Percentiles rank a stretch among this genome's conserved stretches.
These are phyloP conservation scores for Amphilophus citrinellus DNA, from an alignment of 2,113 vertebrate species.

Conservation along the genomic window DNA sequence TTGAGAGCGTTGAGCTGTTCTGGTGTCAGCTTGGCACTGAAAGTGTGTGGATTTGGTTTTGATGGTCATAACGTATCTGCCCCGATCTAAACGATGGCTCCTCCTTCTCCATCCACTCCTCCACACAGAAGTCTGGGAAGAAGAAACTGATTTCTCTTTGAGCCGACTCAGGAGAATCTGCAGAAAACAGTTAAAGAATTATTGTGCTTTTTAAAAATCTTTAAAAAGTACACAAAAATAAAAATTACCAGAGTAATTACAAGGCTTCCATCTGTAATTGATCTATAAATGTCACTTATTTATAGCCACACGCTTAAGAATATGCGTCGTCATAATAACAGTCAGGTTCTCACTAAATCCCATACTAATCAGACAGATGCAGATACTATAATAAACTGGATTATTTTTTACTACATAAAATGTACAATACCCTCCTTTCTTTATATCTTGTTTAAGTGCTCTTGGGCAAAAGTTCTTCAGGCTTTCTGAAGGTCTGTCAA, in stretches of 20 bases:
- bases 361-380: not conserved
- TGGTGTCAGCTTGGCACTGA: slow-evolving; percentile 53
- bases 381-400: too few species aligned
- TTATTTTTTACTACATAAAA: not conserved
- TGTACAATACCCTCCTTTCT: not conserved
- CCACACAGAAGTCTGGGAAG: slow-evolving; percentile 88
- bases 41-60: slow-evolving; percentile 77
- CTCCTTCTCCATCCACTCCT: slow-evolving; percentile 86
- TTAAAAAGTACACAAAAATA: not conserved
- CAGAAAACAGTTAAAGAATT: not conserved
- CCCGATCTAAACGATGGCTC: slow-evolving; percentile 83
- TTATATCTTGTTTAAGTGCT: not conserved
- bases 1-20: not conserved
- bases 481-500: not conserved
- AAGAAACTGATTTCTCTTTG: slow-evolving; percentile 91
- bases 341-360: too few species aligned
- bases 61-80: slow-evolving; percentile 66
- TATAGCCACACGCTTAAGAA: too few species aligned
- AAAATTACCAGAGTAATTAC: not conserved
- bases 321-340: too few species aligned
- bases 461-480: not conserved
- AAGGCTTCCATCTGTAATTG: not conserved
- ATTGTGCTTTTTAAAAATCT: not conserved
- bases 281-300: not conserved
- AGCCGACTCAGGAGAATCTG: slow-evolving; percentile 90